phyloP scores from a whole-genome alignment of 2,113 vertebrate genomes.

The Tragelaphus buxtoni region DNA sequence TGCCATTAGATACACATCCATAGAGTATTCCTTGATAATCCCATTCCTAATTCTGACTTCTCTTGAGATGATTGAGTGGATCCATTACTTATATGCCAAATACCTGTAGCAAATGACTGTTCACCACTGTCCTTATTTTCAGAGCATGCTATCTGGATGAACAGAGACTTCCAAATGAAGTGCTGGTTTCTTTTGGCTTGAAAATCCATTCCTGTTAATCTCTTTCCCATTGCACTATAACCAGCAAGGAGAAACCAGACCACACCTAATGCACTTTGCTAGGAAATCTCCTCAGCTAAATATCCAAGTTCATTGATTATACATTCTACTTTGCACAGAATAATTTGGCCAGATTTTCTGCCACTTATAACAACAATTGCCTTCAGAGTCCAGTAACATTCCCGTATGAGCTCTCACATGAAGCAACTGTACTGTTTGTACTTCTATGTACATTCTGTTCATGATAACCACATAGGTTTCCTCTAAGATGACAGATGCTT shows the following conservation, averaged over 20 bases:
- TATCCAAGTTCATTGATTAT: background rate
- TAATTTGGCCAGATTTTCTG: background rate
- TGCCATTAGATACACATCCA: background rate
- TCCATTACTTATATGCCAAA: background rate
- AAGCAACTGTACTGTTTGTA: background rate
- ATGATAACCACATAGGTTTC: background rate
- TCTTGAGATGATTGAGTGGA: background rate
- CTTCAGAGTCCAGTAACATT: background rate
- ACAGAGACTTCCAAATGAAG: background rate
- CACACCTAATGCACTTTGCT: background rate
- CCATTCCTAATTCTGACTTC: background rate
- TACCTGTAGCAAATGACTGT: background rate
- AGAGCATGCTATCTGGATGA: background rate
- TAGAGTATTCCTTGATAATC: background rate
- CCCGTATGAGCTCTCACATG: background rate
- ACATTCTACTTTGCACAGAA: background rate
- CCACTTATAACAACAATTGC: background rate
- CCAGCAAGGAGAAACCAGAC: background rate
- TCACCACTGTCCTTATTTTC: background rate
- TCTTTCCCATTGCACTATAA: background rate
- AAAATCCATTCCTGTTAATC: background rate
- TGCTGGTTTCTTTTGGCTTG: background rate
- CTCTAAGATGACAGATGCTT: background rate
- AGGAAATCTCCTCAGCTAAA: background rate
- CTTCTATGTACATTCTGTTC: background rate